Evolutionary conservation across 2,888 invertebrate species (phyloP).

Genomic region (Augiades crinisus): DNA sequence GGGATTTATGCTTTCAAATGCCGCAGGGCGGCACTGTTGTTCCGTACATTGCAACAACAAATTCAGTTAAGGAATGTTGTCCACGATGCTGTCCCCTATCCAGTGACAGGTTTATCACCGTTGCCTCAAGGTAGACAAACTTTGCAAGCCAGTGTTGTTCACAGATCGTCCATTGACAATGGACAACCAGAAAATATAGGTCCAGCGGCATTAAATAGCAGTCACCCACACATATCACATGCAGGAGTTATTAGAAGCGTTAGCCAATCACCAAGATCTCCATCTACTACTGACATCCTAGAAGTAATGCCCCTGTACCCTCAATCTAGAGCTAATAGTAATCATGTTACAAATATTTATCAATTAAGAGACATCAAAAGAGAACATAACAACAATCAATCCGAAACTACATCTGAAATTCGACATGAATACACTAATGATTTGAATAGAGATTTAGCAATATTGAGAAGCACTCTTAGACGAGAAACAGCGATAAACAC

Average conservation of each 20-base stretch:
- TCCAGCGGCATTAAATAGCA: constrained; percentile 46
- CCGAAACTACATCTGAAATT: constrained; percentile 47
- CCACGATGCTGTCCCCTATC: constrained; percentile 61
- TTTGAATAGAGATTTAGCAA: constrained; percentile 66
- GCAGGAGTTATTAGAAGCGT: constrained; percentile 42
- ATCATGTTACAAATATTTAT: constrained; percentile 79
- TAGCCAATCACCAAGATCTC: constrained; percentile 69
- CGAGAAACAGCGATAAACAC: constrained; percentile 61
- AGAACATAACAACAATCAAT: constrained; percentile 74
- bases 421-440: constrained; percentile 71
- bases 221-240: constrained; percentile 45
- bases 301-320: constrained; percentile 79
- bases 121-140: constrained; percentile 65
- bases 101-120: constrained; percentile 61
- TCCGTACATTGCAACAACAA: constrained; percentile 92
- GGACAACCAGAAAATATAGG: constrained; percentile 54
- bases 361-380: constrained; percentile 79
- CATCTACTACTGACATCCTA: constrained; percentile 78
- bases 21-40: constrained; percentile 91
- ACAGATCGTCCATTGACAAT: constrained; percentile 69
- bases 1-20: constrained; percentile 98
- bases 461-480: constrained; percentile 58
- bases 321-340: constrained; percentile 53
- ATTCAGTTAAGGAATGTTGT: constrained; percentile 85
- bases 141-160: constrained; percentile 66